Conservation (phyloP, 2,113 vertebrate genomes). For the Rhombomys opimus region DNA sequence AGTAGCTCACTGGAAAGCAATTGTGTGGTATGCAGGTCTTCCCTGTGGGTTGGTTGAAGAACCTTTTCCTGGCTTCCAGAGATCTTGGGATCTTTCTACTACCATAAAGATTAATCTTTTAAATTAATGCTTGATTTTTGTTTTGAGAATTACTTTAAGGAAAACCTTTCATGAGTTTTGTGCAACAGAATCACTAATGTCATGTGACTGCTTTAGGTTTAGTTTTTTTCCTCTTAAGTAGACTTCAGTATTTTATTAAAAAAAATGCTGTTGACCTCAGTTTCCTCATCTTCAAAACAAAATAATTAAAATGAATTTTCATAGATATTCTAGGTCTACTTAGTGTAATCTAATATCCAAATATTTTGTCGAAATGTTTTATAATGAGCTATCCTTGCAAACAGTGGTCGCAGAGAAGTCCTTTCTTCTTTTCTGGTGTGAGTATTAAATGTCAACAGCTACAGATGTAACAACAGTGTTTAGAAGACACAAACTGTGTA, state of each 20-base stretch:
- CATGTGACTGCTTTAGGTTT: background rate
- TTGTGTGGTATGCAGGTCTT: background rate
- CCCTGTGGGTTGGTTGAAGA: background rate
- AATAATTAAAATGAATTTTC: background rate
- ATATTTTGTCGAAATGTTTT: conserved; percentile 8
- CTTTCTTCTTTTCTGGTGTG: background rate
- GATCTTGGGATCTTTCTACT: background rate
- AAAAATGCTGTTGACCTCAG: background rate
- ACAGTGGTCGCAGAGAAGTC: background rate
- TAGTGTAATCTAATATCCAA: background rate
- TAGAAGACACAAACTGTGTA: background rate
- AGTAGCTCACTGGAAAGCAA: background rate
- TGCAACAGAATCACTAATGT: background rate
- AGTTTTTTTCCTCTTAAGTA: background rate
- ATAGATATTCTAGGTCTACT: background rate
- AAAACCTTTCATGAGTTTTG: background rate
- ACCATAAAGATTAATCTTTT: background rate
- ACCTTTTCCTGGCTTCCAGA: background rate
- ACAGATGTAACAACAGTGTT: background rate
- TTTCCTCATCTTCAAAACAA: conserved; percentile 20
- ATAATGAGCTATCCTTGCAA: background rate
- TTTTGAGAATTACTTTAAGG: background rate
- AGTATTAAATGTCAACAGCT: background rate
- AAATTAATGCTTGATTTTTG: background rate
- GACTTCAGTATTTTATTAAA: background rate